Evolutionary conservation across 1,140 invertebrate species (phyloP), one percentile per base, ranked within the genome.

Genomic region (Drosophila malerkotliana): DNA sequence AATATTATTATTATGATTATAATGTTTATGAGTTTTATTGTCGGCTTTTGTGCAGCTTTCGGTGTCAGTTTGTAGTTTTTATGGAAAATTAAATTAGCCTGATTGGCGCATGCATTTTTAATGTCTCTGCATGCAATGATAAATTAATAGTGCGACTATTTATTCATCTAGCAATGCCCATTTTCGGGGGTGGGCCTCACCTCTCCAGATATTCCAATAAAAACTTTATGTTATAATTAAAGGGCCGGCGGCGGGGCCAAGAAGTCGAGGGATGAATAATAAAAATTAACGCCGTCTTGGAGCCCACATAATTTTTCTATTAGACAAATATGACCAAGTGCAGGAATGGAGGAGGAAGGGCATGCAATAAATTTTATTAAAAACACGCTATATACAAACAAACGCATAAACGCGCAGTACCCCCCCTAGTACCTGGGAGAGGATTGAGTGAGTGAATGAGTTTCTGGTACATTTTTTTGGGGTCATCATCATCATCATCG

Each of bases 331-430:
- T 57, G 60, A 9, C 8, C 9, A 9, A 37, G 34, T 37, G 34
- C 34, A 12, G 34, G 32, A 9, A 32, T 30, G 1, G 18, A 6
- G 55, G 7, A 18, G 21, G 48, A 14, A 8, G 63, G 73, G 79
- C 67, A 82, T 87, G 78, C 77, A 81, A 87, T 87, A 87, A 87
- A 87, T 85, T 85, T 78, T 81, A 85, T 85, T 81, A 72, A 87
- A 85, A 87, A 72, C 73, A 32, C 32, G 32, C 32, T 9, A 79
- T 66, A 71, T 26, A 79, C 63, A 74, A 74, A 74, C 63, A 63
- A 56, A 64, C 60, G 55, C 64, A 79, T 77, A 82, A 60, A 75
- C 53, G 9, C n/a, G 10, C 37, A 39, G 7, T 39, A 39, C 8
- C 9, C 37, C 4, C n/a, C 37, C 10, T 1, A 41, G 34, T 37